Conservation (phyloP, 2,797 vertebrate species). For the Bryconaethiops microstoma region DNA sequence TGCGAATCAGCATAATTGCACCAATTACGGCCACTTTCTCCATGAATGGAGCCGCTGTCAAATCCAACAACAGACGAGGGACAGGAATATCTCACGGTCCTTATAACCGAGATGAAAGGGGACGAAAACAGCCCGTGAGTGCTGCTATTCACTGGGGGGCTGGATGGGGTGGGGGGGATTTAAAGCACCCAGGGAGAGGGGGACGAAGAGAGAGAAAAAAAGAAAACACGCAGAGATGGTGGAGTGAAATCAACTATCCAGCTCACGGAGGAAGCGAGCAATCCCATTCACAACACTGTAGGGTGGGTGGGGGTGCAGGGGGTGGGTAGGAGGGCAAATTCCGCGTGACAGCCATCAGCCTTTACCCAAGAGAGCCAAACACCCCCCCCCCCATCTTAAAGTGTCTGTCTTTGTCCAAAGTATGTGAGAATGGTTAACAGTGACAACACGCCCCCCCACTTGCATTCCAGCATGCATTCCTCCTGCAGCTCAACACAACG, state of each 20-base stretch:
- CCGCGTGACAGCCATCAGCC: constrained; percentile 66
- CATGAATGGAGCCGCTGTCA: constrained; percentile 82
- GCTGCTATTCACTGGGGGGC: constrained; percentile 69
- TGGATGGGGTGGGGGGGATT: constrained; percentile 65
- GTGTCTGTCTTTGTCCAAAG: constrained; percentile 72
- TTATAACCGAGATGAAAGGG: constrained; percentile 79
- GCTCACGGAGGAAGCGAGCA: constrained; percentile 70
- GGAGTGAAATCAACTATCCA: constrained; percentile 73
- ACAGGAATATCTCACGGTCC: constrained; percentile 76
- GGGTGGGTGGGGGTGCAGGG: constrained; percentile 7
- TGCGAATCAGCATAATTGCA: constrained; percentile 90
- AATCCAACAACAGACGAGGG: constrained; percentile 76
- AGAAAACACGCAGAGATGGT: constrained; percentile 65
- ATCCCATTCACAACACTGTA: constrained; percentile 64
- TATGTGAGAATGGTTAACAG: constrained; percentile 68
- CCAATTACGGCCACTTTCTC: constrained; percentile 86
- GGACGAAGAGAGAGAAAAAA: constrained; percentile 53
- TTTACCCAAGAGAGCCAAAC: constrained; percentile 45
- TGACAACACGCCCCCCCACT: constrained; percentile 71
- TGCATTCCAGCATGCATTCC: constrained; percentile 75
- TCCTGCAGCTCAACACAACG: constrained; percentile 54
- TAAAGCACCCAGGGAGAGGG: constrained; percentile 60
- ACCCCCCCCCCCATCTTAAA: constrained; percentile 46
- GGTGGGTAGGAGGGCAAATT: constrained; percentile 56
- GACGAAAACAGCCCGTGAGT: constrained; percentile 72